Base-by-base conservation (phyloP, 1,140 invertebrate species). In the Luehdorfia chinensis region DNA sequence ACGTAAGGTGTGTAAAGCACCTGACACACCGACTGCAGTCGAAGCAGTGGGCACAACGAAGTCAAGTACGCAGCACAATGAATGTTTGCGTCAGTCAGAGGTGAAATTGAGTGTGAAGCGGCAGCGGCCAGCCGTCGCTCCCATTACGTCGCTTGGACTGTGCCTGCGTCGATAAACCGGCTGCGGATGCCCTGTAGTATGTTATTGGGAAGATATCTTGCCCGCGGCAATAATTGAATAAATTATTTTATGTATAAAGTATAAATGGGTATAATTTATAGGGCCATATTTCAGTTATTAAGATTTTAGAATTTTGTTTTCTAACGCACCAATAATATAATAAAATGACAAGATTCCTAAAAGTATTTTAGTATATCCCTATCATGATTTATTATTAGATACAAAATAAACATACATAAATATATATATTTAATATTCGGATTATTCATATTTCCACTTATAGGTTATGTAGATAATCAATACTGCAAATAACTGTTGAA, bases 51-150 rank as follows among this genome's bases (percentile, higher is more conserved):
- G 27, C 37, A n/a, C 37, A 41, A 23, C 32, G 41, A 56, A 68
- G 62, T 66, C 67, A 78, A 80, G 73, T 83, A 75, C 55, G 59
- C 56, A 73, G 74, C 66, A 64, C 71, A 75, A 86, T 86, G 64
- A 80, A 79, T 84, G 83, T 83, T 75, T 75, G 73, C 70, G 77
- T 86, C 83, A 76, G 66, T 86, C 83, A 86, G 73, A 86, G 78
- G 76, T 86, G 83, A 86, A 86, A 86, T 86, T 86, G 83, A 79
- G 77, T 86, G 83, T 81, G 77, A 84, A 83, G 79, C 75, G 73
- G 77, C 81, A 84, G 81, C 71, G 79, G 73, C 68, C 52, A 75
- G 75, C 77, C 75, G 77, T 84, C 77, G 81, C 79, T 81, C 79
- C 79, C 77, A 84, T 79, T 83, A 80, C 70, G 81, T 80, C 78